Evolutionary conservation across 2,888 invertebrate species (phyloP), one percentile per base, ranked within the genome.

Genomic region (Ochropleura plecta): DNA sequence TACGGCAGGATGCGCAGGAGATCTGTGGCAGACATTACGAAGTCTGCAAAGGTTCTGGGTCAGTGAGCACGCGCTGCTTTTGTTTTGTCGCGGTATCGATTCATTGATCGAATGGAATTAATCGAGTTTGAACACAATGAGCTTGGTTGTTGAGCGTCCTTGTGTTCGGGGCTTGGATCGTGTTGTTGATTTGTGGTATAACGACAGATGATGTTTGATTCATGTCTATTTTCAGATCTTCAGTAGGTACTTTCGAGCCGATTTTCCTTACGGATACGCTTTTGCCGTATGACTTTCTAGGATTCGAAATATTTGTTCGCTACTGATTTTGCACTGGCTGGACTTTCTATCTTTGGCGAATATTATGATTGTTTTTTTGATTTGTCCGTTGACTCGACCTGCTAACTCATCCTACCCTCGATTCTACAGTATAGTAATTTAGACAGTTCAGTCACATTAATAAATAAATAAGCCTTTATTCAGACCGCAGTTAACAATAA

Each of bases 31-130:
- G 88, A 91, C 85, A 88, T 88, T 86, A 88, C 75, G 78, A 83
- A 89, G 89, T 90, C 89, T 90, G 87, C 85, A 82, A 83, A 84
- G 89, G 93, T 93, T 94, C 93, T 95, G 93, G 94, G 94, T 93
- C 93, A 93, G 82, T 90, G 87, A 86, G 92, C 91, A 90, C 90
- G 90, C 84, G 90, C 70, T 57, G 76, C 87, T 88, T 88, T 88
- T 90, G 88, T 91, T 88, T 88, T 88, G 88, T 85, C 85, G 80
- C 76, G 76, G 83, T 86, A 87, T 88, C 83, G 85, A 88, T 87
- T 86, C 84, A 84, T 87, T 74, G 84, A 89, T 88, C 81, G 85
- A 30, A 80, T 85, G 72, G 78, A 88, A 83, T 86, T 86, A 88
- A 90, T 91, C 85, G 85, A 86, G 77, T 83, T 86, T 85, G 84